Conservation (phyloP, 1,140 invertebrate genomes). For the Agrilus planipennis region DNA sequence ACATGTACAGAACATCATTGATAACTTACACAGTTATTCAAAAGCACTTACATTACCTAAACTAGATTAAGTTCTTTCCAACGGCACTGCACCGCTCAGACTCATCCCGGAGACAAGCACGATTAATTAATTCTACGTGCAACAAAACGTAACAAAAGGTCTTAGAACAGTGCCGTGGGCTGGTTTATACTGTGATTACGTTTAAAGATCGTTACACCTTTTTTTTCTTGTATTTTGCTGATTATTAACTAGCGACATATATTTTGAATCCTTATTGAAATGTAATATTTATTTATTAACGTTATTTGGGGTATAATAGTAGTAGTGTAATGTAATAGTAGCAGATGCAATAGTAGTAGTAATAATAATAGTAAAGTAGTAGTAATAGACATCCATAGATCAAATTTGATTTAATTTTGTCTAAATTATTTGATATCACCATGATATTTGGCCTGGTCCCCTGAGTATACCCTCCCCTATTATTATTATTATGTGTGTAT, state of each 20-base stretch:
- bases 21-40: slow-evolving; percentile 31
- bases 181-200: slow-evolving; percentile 16
- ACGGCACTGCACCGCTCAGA: slow-evolving; percentile 27
- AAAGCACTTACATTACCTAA: slow-evolving; percentile 35
- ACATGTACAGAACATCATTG: slow-evolving; percentile 34
- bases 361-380: too few relatives aligned
- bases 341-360: too few relatives aligned
- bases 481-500: too few relatives aligned
- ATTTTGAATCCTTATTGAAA: slow-evolving; percentile 22
- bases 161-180: slow-evolving; percentile 11
- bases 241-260: too few relatives aligned
- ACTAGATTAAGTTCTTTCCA: slow-evolving; percentile 26
- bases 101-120: slow-evolving; percentile 17
- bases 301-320: slow-evolving; percentile 11
- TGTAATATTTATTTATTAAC: slow-evolving; percentile 18
- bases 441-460: slow-evolving; percentile 35
- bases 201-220: slow-evolving; percentile 26
- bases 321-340: too few relatives aligned
- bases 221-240: too few relatives aligned
- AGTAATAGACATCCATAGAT: too few relatives aligned
- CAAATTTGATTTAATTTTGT: slow-evolving; percentile 29
- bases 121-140: slow-evolving; percentile 21
- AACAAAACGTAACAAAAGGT: slow-evolving; percentile 17
- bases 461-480: slow-evolving; percentile 31
- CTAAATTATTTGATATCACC: slow-evolving; percentile 34